phyloP scores from a whole-genome alignment of 2,888 invertebrate genomes.

The Acanthoscelides obtectus region DNA sequence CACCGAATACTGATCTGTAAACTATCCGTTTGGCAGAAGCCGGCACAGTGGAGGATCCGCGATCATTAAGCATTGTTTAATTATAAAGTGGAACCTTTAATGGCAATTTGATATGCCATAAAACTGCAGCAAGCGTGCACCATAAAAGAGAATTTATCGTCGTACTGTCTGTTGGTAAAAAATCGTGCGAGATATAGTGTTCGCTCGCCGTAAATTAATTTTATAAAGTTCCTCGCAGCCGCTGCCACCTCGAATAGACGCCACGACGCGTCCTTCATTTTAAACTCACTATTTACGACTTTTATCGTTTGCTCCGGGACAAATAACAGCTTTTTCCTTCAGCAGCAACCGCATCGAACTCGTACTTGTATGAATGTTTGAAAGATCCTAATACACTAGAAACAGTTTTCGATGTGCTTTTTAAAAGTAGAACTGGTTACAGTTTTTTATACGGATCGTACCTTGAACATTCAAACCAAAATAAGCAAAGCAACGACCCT shows the following conservation, averaged over 20 bases:
- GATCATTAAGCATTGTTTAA: constrained; percentile 1
- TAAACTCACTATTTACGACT: background rate
- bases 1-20: no score
- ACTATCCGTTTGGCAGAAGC: no score
- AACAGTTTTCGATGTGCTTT: no score
- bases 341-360: background rate
- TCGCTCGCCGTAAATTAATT: constrained; percentile 9
- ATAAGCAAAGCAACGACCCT: no score
- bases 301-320: background rate
- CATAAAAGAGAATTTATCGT: constrained; percentile 6
- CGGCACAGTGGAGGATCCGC: no score
- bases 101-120: constrained; percentile 7
- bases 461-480: no score
- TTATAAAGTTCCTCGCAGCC: constrained; percentile 5
- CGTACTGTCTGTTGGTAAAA: constrained; percentile 1
- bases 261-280: no score
- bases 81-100: constrained; percentile 8
- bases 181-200: constrained; percentile 7
- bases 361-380: no score
- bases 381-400: no score
- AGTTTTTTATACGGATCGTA: no score
- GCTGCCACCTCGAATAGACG: constrained; percentile 6
- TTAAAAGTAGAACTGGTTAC: no score
- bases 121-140: constrained; percentile 1
- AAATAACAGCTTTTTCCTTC: background rate